Percentiles rank a stretch among this genome's conserved stretches.
phyloP scores from a whole-genome alignment of 2,113 vertebrate species.

The Chionodraco myersi region DNA sequence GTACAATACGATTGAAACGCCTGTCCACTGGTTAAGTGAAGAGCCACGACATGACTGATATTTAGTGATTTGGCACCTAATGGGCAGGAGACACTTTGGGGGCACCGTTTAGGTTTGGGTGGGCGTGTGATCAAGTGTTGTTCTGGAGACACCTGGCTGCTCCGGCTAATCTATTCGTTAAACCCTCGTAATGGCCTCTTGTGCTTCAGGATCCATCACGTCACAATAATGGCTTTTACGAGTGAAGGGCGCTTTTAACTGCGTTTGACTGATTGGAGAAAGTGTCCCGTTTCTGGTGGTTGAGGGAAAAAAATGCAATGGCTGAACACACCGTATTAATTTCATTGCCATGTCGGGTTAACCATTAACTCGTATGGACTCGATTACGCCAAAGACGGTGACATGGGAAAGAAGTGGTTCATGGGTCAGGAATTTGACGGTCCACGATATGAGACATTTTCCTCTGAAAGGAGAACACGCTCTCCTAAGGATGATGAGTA shows the following conservation, averaged over 20 bases:
- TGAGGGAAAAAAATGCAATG: constrained; percentile 28
- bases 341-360: constrained; percentile 37
- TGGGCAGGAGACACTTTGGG: not conserved
- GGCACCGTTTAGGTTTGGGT: constrained; percentile 13
- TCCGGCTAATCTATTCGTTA: constrained; percentile 68
- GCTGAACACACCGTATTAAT: constrained; percentile 59
- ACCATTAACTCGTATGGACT: constrained; percentile 57
- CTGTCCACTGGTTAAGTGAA: not conserved
- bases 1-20: not conserved
- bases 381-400: constrained; percentile 43
- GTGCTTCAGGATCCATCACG: constrained; percentile 68
- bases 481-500: constrained; percentile 34
- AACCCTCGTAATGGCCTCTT: constrained; percentile 67
- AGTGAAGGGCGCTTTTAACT: constrained; percentile 63
- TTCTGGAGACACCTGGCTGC: constrained; percentile 69
- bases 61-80: constrained; percentile 1
- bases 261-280: constrained; percentile 62
- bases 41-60: not conserved
- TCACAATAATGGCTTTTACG: constrained; percentile 61
- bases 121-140: constrained; percentile 60
- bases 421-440: constrained; percentile 49
- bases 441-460: constrained; percentile 34
- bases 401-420: constrained; percentile 48
- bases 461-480: constrained; percentile 13
- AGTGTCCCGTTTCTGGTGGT: constrained; percentile 39